Evolutionary conservation across 2,113 vertebrate genomes (phyloP), one percentile per base, ranked within the genome.

Genomic region (Phylloscopus trochilus): DNA sequence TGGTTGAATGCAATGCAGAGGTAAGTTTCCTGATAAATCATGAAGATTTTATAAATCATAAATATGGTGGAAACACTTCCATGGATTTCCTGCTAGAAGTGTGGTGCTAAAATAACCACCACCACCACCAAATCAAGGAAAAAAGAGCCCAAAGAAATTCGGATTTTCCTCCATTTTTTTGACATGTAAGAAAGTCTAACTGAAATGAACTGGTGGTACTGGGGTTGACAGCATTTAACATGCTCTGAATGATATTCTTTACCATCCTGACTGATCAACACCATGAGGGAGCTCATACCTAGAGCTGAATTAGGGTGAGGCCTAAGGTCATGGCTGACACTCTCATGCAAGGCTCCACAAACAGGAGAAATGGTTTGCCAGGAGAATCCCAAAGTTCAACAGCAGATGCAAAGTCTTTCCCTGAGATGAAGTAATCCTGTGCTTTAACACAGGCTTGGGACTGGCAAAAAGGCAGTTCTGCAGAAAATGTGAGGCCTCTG

Each of bases 1-100:
- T 86, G 13, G 51, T 69, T 0, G 0, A 77, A 86, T 31, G 15
- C 0, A 1, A 53, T 21, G 20, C 19, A 60, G 62, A 79, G 78
- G 2, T 52, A 59, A 55, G 17, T 60, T 79, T 64, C 30, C 11
- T 86, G 70, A 47, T 19, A 62, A 82, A 63, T 47, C 23, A 26
- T 53, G n/a, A 76, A 76, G 59, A 46, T 44, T 88, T 69, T 46
- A 27, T 23, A 66, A 73, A 70, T 56, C 24, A 19, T 63, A 55
- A 74, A 74, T 27, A 35, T 46, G 52, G 30, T 2, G 0, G 24
- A 83, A 95, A 95, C 7, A 21, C 11, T 58, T 46, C 17, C 23
- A 24, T 51, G 53, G 27, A n/a, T 83, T 70, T 90, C 49, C 47
- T 90, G 11, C 39, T 59, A 62, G 21, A 77, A 51, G 24, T 30